A percentile compares a stretch with the other conserved stretches of the same genome.
Evolutionary conservation across 2,113 vertebrate genomes (phyloP).

Genomic region (Burhinus bistriatus): DNA sequence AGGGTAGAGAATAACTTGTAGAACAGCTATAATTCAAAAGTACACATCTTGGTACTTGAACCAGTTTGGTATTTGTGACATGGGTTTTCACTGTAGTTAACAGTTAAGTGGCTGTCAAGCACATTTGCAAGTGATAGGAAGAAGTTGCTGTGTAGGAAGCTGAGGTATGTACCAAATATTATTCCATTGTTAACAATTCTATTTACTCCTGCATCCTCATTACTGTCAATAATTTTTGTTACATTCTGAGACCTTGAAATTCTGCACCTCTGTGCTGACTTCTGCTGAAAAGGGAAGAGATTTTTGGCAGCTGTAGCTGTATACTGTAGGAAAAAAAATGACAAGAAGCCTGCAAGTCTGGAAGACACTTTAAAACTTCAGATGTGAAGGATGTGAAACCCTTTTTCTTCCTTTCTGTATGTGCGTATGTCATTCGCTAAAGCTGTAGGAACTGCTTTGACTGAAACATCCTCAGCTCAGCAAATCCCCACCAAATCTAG

Average conservation of each 20-base stretch:
- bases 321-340: not conserved
- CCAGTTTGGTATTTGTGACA: not conserved
- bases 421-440: not conserved
- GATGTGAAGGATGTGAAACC: not conserved
- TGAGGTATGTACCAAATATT: not conserved
- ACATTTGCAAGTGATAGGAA: not conserved
- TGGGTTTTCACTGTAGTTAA: not conserved
- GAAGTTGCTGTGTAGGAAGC: not conserved
- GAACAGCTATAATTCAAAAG: not conserved
- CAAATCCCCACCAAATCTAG: not conserved
- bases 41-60: not conserved
- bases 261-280: not conserved
- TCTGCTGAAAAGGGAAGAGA: not conserved
- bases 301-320: not conserved
- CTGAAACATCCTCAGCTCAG: not conserved
- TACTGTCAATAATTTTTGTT: not conserved
- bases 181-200: not conserved
- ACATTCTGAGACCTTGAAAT: not conserved
- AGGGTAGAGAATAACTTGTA: not conserved
- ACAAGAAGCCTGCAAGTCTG: not conserved
- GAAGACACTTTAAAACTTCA: not conserved
- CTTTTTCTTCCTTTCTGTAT: not conserved
- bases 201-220: not conserved
- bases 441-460: not conserved
- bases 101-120: not conserved